Conservation (phyloP, 53 echinoderm and acorn worm genomes). For the Mesocentrotus franciscanus region DNA sequence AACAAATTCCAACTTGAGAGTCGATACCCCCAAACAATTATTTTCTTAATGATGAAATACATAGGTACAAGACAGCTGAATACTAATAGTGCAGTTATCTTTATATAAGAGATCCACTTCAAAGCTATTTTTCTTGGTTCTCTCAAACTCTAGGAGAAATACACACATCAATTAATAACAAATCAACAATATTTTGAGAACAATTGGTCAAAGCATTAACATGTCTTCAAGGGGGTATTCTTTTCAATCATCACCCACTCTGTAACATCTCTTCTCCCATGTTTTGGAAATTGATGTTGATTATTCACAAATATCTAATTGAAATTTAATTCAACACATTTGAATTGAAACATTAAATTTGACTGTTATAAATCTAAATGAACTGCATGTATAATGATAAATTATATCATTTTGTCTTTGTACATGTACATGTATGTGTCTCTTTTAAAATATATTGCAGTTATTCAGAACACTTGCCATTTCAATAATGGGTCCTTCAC, state of each 20-base stretch:
- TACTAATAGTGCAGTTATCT: too few relatives aligned
- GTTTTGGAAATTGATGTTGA: not conserved
- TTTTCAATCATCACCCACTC: not conserved
- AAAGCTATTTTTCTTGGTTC: not conserved
- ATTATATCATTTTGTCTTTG: not conserved
- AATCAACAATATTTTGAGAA: too few relatives aligned
- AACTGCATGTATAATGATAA: not conserved
- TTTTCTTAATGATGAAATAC: too few relatives aligned
- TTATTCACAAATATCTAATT: not conserved
- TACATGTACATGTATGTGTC: not conserved
- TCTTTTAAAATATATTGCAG: not conserved
- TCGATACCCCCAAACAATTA: too few relatives aligned
- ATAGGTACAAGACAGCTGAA: too few relatives aligned
- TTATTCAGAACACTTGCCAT: constrained; percentile 67
- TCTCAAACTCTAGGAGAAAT: not conserved
- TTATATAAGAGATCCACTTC: not conserved
- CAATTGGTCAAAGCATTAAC: too few relatives aligned
- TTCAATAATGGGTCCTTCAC: constrained; percentile 76
- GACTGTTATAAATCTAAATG: too few relatives aligned
- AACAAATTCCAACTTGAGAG: not conserved
- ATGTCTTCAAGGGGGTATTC: too few relatives aligned
- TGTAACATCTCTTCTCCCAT: not conserved
- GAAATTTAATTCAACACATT: not conserved
- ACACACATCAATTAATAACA: not conserved
- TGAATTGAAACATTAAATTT: not conserved